These are phyloP conservation scores for Drosophila mulleri DNA, from an alignment of 2,888 invertebrate species.

Conservation along the genomic window DNA sequence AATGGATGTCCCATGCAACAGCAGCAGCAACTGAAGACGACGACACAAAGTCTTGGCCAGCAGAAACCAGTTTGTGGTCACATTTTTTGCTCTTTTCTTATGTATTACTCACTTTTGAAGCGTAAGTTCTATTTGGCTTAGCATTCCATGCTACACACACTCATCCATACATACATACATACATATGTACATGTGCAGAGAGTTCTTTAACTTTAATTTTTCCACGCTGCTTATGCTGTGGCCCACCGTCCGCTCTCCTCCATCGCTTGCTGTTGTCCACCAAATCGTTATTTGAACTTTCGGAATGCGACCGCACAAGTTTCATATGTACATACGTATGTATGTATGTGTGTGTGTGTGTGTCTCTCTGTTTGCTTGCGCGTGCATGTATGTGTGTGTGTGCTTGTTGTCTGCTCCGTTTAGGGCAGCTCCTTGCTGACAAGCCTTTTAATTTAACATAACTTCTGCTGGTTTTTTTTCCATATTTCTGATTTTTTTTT, in stretches of 20 bases:
- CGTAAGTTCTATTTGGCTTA: conserved; percentile 70
- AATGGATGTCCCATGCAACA: conserved; percentile 51
- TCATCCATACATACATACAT: conserved; percentile 34
- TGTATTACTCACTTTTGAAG: conserved; percentile 60
- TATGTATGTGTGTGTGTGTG: conserved; percentile 1
- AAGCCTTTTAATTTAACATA: conserved; percentile 37
- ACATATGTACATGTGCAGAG: conserved; percentile 33
- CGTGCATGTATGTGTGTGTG: conserved; percentile 11
- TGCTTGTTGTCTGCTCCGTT: conserved; percentile 34
- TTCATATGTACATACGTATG: conserved; percentile 37
- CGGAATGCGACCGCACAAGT: conserved; percentile 77
- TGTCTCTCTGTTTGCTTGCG: conserved; percentile 3
- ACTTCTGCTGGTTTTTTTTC: conserved; percentile 14
- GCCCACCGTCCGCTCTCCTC: conserved; percentile 27
- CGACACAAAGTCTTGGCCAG: conserved; percentile 68
- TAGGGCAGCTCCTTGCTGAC: conserved; percentile 42
- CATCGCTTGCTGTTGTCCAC: conserved; percentile 22
- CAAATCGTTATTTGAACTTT: conserved; percentile 74
- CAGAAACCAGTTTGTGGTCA: conserved; percentile 67
- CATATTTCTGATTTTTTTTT: background rate
- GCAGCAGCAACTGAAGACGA: conserved; percentile 31
- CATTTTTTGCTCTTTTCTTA: conserved; percentile 30
- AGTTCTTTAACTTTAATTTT: conserved; percentile 71
- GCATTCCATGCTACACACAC: conserved; percentile 64
- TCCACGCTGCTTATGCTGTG: conserved; percentile 58